Percentiles rank a stretch among this genome's conserved stretches.
phyloP scores from a whole-genome alignment of 2,113 vertebrate genomes.

The Casuarius casuarius region DNA sequence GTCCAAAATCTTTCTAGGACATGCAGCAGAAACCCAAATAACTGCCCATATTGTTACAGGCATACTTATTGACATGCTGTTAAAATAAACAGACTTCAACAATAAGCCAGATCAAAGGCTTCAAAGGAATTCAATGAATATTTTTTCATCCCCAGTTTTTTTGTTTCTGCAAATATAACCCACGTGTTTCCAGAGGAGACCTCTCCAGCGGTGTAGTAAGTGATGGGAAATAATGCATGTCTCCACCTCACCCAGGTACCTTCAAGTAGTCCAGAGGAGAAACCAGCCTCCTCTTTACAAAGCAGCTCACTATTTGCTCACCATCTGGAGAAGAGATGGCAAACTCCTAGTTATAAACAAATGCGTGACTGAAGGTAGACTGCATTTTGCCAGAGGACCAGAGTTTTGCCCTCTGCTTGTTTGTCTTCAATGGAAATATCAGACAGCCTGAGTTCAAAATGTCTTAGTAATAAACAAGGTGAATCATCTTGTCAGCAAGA shows the following conservation, averaged over 20 bases:
- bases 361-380: neutral
- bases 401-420: constrained; percentile 5
- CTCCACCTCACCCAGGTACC: constrained; percentile 52
- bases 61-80: neutral
- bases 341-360: constrained; percentile 29
- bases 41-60: neutral
- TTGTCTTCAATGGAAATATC: constrained; percentile 5
- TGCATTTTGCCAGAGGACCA: constrained; percentile 4
- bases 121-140: neutral
- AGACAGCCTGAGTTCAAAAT: constrained; percentile 5
- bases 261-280: constrained; percentile 27
- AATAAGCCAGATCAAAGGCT: neutral
- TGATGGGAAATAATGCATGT: constrained; percentile 39
- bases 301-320: constrained; percentile 21
- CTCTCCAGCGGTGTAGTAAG: constrained; percentile 10
- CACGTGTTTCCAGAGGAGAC: neutral
- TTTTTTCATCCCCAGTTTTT: neutral
- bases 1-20: neutral
- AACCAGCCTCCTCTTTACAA: constrained; percentile 54
- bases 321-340: constrained; percentile 39
- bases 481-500: constrained; percentile 51
- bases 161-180: neutral
- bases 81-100: neutral
- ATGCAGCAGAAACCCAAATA: neutral
- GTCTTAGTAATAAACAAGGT: constrained; percentile 9